phyloP scores from a whole-genome alignment of 2,888 invertebrate genomes.

The Odontocolon sp. region DNA sequence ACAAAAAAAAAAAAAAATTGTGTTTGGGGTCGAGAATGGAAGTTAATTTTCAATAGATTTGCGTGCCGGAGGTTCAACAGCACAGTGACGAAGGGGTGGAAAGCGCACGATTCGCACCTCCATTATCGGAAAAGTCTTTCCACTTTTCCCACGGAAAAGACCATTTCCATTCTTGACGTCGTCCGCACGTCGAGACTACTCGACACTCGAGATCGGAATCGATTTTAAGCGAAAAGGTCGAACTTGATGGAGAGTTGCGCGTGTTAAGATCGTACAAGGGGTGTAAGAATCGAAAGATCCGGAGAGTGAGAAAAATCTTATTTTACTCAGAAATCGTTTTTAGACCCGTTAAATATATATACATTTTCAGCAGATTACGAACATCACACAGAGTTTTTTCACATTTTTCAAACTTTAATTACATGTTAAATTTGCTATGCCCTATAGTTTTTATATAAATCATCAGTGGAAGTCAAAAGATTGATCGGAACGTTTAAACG shows the following conservation, averaged over 20 bases:
- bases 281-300: neutral
- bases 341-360: too few relatives aligned
- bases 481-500: neutral
- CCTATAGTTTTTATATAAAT: too few relatives aligned
- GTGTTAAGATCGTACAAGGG: neutral
- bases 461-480: too few relatives aligned
- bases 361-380: too few relatives aligned
- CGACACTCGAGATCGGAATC: conserved; percentile 54
- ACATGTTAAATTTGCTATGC: too few relatives aligned
- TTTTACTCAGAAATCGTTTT: conserved; percentile 20
- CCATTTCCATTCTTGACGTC: conserved; percentile 60
- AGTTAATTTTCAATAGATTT: conserved; percentile 74
- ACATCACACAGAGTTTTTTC: too few relatives aligned
- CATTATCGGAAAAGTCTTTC: conserved; percentile 71
- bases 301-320: conserved; percentile 9
- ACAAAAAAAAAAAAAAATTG: too few relatives aligned
- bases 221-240: conserved; percentile 41
- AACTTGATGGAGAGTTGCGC: neutral
- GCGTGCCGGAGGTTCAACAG: conserved; percentile 53
- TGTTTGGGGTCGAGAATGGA: too few relatives aligned
- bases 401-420: too few relatives aligned
- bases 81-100: neutral
- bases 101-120: conserved; percentile 60
- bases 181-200: conserved; percentile 42
- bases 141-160: conserved; percentile 49